Evolutionary conservation across 2,113 vertebrate genomes (phyloP).

Genomic region (Irena cyanogastra): DNA sequence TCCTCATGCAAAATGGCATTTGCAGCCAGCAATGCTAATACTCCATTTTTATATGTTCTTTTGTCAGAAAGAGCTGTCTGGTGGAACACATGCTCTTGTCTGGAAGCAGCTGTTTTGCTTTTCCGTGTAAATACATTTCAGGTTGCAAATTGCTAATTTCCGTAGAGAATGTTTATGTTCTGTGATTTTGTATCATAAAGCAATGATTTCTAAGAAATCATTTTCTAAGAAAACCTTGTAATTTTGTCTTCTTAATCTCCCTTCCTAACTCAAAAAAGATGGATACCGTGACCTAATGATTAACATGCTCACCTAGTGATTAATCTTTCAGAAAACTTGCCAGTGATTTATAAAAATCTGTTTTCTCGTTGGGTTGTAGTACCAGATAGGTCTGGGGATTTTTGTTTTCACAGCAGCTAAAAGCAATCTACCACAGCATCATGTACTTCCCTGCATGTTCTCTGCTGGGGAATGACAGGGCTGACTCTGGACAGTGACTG

Average conservation of each 20-base stretch:
- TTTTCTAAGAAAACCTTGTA: not conserved
- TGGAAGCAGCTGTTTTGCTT: not conserved
- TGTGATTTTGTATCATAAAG: not conserved
- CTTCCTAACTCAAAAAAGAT: not conserved
- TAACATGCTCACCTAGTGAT: not conserved
- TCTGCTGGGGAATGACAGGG: too few relatives aligned
- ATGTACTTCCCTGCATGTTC: too few relatives aligned
- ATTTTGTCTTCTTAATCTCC: not conserved
- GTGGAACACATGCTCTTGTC: not conserved
- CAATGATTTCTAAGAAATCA: not conserved
- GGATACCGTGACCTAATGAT: not conserved
- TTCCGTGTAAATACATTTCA: not conserved
- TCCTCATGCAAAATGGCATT: not conserved
- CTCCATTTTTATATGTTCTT: not conserved
- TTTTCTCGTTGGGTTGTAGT: not conserved
- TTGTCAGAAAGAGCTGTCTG: not conserved
- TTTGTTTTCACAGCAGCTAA: not conserved
- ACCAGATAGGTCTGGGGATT: fast-evolving
- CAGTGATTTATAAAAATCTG: not conserved
- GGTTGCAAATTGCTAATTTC: not conserved
- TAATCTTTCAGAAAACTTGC: not conserved
- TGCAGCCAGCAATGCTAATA: not conserved
- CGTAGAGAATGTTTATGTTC: not conserved
- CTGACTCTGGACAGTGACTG: not conserved
- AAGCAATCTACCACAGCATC: not conserved